These are phyloP conservation scores for Schizopygopsis pylzovi DNA, from an alignment of 2,797 vertebrate species.

Conservation along the genomic window DNA sequence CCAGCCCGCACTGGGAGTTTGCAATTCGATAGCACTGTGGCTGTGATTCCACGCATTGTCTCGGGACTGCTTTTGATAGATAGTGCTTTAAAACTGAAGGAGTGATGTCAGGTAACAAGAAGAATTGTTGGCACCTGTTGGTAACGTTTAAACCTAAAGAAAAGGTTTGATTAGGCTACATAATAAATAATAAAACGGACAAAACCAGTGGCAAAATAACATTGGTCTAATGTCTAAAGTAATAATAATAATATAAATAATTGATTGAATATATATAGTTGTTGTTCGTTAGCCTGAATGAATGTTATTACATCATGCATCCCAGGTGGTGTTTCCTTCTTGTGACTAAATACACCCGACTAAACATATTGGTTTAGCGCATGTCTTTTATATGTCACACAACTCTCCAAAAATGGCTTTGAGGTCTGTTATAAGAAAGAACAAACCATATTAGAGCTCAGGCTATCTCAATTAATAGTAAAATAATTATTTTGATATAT, in stretches of 20 bases:
- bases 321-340: conserved; percentile 72
- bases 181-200: background rate
- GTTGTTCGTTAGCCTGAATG: conserved; percentile 38
- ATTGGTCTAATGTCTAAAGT: background rate
- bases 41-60: conserved; percentile 52
- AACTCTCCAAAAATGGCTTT: conserved; percentile 35
- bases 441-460: background rate
- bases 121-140: conserved; percentile 40
- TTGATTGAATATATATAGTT: background rate
- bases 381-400: conserved; percentile 52
- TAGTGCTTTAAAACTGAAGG: conserved; percentile 40
- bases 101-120: conserved; percentile 50
- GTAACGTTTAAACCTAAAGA: conserved; percentile 6
- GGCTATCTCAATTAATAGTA: background rate
- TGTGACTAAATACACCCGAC: conserved; percentile 70
- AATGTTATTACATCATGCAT: conserved; percentile 47
- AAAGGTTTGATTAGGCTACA: background rate
- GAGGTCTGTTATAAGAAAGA: background rate
- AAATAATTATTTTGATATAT: background rate
- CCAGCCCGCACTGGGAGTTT: conserved; percentile 49
- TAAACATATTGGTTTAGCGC: conserved; percentile 69
- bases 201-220: background rate
- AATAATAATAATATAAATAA: conserved; percentile 5
- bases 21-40: conserved; percentile 50
- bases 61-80: conserved; percentile 43